Base-by-base conservation (phyloP, 2,113 vertebrate species). In the Mohoua ochrocephala region DNA sequence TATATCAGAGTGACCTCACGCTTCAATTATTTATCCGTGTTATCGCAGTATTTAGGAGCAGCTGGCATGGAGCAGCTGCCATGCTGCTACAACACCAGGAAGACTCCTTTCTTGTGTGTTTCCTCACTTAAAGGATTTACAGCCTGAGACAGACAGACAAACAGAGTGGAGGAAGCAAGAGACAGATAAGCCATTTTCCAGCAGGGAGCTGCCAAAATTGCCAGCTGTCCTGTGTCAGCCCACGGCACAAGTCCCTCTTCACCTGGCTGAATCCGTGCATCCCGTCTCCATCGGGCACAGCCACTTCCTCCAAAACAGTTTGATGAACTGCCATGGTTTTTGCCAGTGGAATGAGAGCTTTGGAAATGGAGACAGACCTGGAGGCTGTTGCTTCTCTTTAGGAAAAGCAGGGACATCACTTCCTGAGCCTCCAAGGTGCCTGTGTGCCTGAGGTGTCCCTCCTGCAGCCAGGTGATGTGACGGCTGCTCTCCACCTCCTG, bases 391-490 rank as follows among this genome's bases (percentile, higher is more conserved):
- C 13, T 89, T 71, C 86, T 71, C 24, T 26, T 21, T 24, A n/a
- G 33, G 33, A 75, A 65, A 74, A 74, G 39, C 17, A 59, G 24
- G 22, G 39, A n/a, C 10, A 20, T 0, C 1, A 1, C 15, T 63
- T 69, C 52, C 31, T 26, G 26, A 67, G 31, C 7, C 44, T 56
- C 15, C 61, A 47, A 0, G 1, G 37, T 4, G 7, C 24, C 52
- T 9, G 15, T 1, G 7, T 16, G 7, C 12, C 84, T 63, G 67
- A 57, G 56, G 28, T 64, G 28, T 4, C 63, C 27, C 33, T 83
- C 15, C 44, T 52, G 21, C 1, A 0, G 41, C 35, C 3, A 0
- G 24, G 11, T 4, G 33, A 63, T 5, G 7, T 0, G 2, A 22
- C 4, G 22, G 28, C 23, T 71, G 79, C 39, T 71, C 79, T 57